phyloP scores from a whole-genome alignment of 2,888 invertebrate species.

The Cryptosula pallasiana region DNA sequence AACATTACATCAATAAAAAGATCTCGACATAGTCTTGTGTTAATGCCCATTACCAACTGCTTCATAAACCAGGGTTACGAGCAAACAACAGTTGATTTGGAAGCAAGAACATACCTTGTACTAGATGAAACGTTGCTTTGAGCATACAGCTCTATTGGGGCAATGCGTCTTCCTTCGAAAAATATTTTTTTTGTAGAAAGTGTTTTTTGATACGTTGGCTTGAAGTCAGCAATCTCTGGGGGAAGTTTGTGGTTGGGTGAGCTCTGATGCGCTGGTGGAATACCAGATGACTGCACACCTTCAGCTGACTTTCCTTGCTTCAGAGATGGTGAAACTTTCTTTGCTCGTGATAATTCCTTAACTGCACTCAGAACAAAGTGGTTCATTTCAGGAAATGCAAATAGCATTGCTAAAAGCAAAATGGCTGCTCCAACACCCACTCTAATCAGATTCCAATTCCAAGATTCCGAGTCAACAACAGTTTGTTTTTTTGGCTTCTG shows the following conservation, averaged over 20 bases:
- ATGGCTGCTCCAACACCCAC: background rate
- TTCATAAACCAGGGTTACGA: too few relatives aligned
- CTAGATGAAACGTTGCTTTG: slow-evolving; percentile 33
- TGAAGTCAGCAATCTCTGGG: slow-evolving; percentile 31
- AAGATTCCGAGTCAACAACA: background rate
- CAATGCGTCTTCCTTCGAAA: slow-evolving; percentile 39
- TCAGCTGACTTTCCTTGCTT: background rate
- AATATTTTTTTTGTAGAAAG: slow-evolving; percentile 42
- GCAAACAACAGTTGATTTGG: too few relatives aligned
- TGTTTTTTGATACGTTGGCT: slow-evolving; percentile 34
- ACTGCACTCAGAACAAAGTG: background rate
- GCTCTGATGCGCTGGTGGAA: too few relatives aligned
- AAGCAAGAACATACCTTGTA: too few relatives aligned
- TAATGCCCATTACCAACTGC: too few relatives aligned
- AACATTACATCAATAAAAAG: too few relatives aligned
- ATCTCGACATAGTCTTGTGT: too few relatives aligned
- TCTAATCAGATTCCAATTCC: background rate
- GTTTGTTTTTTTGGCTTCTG: background rate
- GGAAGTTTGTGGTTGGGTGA: background rate
- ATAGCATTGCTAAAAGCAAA: background rate
- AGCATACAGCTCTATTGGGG: slow-evolving; percentile 39
- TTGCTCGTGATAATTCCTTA: background rate
- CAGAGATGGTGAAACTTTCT: background rate
- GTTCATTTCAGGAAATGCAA: background rate
- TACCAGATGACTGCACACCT: background rate